These are phyloP conservation scores for Solea senegalensis DNA, from an alignment of 2,113 vertebrate species.

Conservation along the genomic window DNA sequence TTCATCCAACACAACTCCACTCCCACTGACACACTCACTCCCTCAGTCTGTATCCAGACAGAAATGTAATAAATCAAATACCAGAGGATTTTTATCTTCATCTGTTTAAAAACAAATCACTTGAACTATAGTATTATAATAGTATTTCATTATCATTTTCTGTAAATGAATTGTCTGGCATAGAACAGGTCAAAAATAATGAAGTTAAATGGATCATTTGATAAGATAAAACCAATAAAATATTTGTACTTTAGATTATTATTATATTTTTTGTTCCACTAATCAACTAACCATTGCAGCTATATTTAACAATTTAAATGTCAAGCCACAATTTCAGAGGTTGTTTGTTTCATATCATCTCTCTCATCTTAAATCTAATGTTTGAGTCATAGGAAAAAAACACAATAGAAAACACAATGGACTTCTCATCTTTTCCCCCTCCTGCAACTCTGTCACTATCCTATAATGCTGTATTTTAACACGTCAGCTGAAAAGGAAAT, in stretches of 20 bases:
- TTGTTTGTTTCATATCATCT: neutral
- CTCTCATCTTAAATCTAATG: neutral
- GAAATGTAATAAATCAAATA: neutral
- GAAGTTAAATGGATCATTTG: too few species aligned
- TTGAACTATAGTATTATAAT: too few species aligned
- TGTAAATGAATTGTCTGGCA: too few species aligned
- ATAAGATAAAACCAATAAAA: too few species aligned
- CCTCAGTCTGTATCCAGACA: conserved; percentile 10
- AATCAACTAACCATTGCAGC: too few species aligned
- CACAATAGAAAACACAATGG: too few species aligned
- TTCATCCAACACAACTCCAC: conserved; percentile 25
- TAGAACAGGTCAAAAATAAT: too few species aligned
- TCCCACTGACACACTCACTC: neutral
- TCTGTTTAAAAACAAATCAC: too few species aligned
- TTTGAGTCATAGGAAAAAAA: neutral
- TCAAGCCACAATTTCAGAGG: neutral
- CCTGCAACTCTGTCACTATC: neutral
- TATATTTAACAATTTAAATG: neutral
- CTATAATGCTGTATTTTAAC: conserved; percentile 15
- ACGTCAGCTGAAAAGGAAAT: conserved; percentile 56
- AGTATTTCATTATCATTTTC: too few species aligned
- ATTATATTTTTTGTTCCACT: too few species aligned
- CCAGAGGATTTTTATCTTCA: neutral
- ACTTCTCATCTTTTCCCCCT: too few species aligned
- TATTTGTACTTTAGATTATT: too few species aligned